Evolutionary conservation across 2,888 invertebrate genomes (phyloP), one percentile per base, ranked within the genome.

Genomic region (Platycnemis pennipes): DNA sequence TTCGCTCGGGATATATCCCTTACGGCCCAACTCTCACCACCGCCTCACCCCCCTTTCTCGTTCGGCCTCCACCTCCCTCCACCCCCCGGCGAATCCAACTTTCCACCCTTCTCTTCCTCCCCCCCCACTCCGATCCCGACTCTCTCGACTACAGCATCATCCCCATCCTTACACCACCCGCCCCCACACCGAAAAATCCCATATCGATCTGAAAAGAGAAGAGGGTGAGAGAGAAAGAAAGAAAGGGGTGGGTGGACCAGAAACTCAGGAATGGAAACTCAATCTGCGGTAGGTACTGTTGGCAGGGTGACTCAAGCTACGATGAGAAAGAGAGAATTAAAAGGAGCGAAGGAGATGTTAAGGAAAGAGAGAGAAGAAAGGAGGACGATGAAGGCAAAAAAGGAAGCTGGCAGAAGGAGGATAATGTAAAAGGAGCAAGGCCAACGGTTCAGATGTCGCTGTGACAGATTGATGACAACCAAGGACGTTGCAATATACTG

Each of bases 121-220:
- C 77, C 11, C 37, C 77, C 37, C 37, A 37, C 77, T 13, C 37
- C 26, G 31, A 69, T 11, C 77, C 77, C 77, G 13, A 5, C 37
- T 37, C 77, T 37, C 37, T 31, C 11, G 77, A 77, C 37, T 37
- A 31, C 7, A n/a, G 2, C 37, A 37, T 11, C 13, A 77, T 37
- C 77, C 37, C 77, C 37, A n/a, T n/a, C n/a, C 7, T 37, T 13
- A 2, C 77, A 31, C 69, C 77, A 37, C 69, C 69, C 69, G 2
- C 5, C 69, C 69, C 63, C 31, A 31, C 37, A 4, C 11, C 37
- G 13, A 37, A 77, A 77, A 77, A 37, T 77, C 49, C 19, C 53
- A 53, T n/a, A 46, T 53, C 53, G 31, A 89, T 53, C 89, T 89
- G 42, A 3, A 56, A 89, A 63, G 56, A 69, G 37, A 37, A 56